These are phyloP conservation scores for Acleris emargana DNA, from an alignment of 2,888 invertebrate genomes.

Conservation along the genomic window DNA sequence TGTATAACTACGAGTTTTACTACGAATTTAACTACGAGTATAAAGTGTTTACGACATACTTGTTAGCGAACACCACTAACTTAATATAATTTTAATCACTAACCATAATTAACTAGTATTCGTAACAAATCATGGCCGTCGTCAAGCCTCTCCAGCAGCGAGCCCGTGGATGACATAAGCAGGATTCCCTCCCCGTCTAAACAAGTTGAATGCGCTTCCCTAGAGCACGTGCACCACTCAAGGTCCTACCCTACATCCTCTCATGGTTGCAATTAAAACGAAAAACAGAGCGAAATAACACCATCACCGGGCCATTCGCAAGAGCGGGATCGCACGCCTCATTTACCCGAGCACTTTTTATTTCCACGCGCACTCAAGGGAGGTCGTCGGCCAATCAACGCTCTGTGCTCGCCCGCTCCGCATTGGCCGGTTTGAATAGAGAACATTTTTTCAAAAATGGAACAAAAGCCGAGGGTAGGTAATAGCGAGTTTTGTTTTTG, in stretches of 20 bases:
- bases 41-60: no score
- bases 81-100: not conserved
- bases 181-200: constrained; percentile 66
- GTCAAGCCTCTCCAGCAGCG: constrained; percentile 19
- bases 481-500: constrained; percentile 81
- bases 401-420: constrained; percentile 72
- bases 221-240: constrained; percentile 80
- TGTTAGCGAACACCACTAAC: no score
- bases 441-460: constrained; percentile 73
- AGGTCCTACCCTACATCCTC: constrained; percentile 80
- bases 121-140: constrained; percentile 18
- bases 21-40: no score
- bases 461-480: constrained; percentile 81
- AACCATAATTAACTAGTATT: not conserved
- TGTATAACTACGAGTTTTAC: no score
- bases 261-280: constrained; percentile 82
- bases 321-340: constrained; percentile 72
- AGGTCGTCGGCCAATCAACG: constrained; percentile 83
- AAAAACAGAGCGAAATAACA: constrained; percentile 70
- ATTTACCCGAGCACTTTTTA: constrained; percentile 81
- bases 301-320: constrained; percentile 52
- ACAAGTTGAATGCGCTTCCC: constrained; percentile 74
- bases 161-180: constrained; percentile 66
- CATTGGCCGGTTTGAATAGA: constrained; percentile 82
- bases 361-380: constrained; percentile 76